Conservation (phyloP, 2,888 invertebrate genomes). For the Ormia ochracea region DNA sequence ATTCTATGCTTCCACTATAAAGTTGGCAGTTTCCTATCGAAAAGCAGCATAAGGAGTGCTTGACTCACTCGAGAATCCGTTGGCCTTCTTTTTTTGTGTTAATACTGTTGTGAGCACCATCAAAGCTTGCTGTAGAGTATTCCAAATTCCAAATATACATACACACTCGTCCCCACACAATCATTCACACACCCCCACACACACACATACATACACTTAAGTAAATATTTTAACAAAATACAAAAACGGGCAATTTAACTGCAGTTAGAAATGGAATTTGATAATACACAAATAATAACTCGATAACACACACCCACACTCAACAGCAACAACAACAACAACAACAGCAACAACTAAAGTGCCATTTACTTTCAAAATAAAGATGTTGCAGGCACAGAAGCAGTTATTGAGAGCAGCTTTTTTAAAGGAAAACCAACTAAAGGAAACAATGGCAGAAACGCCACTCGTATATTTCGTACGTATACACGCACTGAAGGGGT, state of each 20-base stretch:
- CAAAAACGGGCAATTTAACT: slow-evolving; percentile 38
- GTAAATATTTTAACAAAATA: neutral
- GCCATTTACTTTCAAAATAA: slow-evolving; percentile 24
- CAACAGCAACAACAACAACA: neutral
- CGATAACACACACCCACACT: too few relatives aligned
- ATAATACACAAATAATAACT: slow-evolving; percentile 21
- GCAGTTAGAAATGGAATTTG: slow-evolving; percentile 39
- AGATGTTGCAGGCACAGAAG: slow-evolving; percentile 1
- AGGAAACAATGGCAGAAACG: slow-evolving; percentile 18
- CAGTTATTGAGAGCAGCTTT: slow-evolving; percentile 30
- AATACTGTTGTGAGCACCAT: too few relatives aligned
- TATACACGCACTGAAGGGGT: slow-evolving; percentile 43
- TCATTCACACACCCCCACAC: neutral
- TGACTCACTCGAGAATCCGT: too few relatives aligned
- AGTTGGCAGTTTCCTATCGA: too few relatives aligned
- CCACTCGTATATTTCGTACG: slow-evolving; percentile 8
- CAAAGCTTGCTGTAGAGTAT: too few relatives aligned
- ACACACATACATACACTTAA: neutral
- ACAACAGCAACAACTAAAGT: slow-evolving; percentile 1
- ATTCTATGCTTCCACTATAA: too few relatives aligned
- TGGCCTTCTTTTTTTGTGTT: too few relatives aligned
- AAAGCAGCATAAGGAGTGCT: too few relatives aligned
- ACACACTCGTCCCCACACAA: too few relatives aligned
- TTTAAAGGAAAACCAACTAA: neutral
- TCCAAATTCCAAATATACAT: too few relatives aligned